Evolutionary conservation across 2,113 vertebrate species (phyloP).

Genomic region (Aspidoscelis tigris): DNA sequence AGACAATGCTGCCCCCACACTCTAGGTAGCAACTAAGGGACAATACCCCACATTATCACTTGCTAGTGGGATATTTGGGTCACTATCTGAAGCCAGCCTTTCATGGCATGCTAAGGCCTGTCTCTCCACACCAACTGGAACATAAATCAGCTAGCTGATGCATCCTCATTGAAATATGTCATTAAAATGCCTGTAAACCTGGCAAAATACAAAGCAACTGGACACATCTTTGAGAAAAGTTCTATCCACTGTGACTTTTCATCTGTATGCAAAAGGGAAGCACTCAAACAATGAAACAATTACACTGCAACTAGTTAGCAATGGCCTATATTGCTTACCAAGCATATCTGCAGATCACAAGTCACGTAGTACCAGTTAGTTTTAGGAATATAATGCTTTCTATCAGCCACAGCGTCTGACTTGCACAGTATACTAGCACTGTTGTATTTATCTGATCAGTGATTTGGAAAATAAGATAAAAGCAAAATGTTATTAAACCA

Average conservation of each 20-base stretch:
- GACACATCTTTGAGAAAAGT: neutral
- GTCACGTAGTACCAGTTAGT: neutral
- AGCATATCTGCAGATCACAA: slow-evolving; percentile 17
- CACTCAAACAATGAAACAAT: neutral
- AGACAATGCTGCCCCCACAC: too few species aligned
- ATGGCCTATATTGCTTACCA: slow-evolving; percentile 13
- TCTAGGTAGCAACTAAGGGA: too few species aligned
- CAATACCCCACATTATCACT: too few species aligned
- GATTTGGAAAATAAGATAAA: slow-evolving; percentile 42
- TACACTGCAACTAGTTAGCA: neutral
- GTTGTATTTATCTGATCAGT: slow-evolving; percentile 4
- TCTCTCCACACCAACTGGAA: neutral
- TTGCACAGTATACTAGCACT: neutral
- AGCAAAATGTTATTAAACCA: slow-evolving; percentile 26
- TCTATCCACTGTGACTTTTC: neutral
- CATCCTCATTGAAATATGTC: neutral
- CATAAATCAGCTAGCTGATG: neutral
- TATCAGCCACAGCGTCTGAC: neutral
- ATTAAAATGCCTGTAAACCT: neutral
- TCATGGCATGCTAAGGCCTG: too few species aligned
- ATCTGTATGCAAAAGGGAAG: neutral
- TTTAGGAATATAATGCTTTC: neutral
- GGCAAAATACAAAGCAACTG: neutral
- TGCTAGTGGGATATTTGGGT: too few species aligned
- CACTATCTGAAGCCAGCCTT: too few species aligned